Evolutionary conservation across 2,888 invertebrate genomes (phyloP), one percentile per base, ranked within the genome.

Genomic region (Germaria angustata): DNA sequence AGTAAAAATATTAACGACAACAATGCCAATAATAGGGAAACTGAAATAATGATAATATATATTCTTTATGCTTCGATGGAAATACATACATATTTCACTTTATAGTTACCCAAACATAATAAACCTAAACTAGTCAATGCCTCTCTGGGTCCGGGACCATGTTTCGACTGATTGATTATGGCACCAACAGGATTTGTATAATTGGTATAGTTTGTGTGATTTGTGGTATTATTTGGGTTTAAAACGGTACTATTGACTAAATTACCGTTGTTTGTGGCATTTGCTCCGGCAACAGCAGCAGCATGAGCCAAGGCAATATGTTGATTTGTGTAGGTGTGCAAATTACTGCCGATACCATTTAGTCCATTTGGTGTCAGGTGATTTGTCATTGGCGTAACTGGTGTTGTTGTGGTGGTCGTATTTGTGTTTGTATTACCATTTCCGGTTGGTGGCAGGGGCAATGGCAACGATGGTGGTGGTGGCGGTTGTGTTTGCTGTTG

Each of bases 101-200:
- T 17, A 1, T 22, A 84, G 87, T 87, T 83, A 91, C 91, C 91
- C 86, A 98, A 93, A 89, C 97, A 97, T 86, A 98, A 91, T 57
- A 98, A 91, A 22, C 96, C 97, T 84, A 98, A 92, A 78, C 97
- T 97, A 66, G 96, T 95, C 76, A 97, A 92, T 90, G 96, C 96
- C 91, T 97, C 97, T 86, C 94, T 93, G 46, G 95, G 93, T 36
- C 95, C 95, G 91, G 93, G 89, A 91, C 93, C 87, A 92, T 93
- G 87, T 89, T 92, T 87, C 75, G 84, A 85, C 72, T 85, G 85
- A 76, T 86, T 86, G 61, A 85, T 85, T 72, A 84, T 59, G 36
- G 78, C 63, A 75, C 82, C 57, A 41, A 44, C 28, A 8, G 84
- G 85, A 79, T 87, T 88, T 69, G 87, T 87, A 63, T 86, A 87